Evolutionary conservation across 2,113 vertebrate species (phyloP), one percentile per base, ranked within the genome.

Genomic region (Pachycephala philippinensis): DNA sequence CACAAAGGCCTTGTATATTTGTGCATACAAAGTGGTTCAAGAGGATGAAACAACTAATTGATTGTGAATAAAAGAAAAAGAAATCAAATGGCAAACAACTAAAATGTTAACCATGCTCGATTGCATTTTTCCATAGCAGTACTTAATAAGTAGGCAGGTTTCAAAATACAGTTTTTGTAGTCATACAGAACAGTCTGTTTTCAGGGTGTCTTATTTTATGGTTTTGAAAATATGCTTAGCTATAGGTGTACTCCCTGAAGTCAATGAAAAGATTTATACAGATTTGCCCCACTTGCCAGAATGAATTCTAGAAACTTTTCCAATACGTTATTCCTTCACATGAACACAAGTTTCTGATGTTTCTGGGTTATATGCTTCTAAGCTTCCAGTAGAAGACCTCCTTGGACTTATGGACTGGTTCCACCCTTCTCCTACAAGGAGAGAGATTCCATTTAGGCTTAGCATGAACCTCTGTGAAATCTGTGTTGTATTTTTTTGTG

Each of bases 1-100:
- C 27, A 97, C 31, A 96, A 80, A 81, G 76, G 66, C 78, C 75
- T 92, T 93, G 65, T 96, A 33, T 95, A 45, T 92, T 54, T 84
- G 35, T 74, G 47, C 75, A 84, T 75, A 71, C n/a, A 77, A 40
- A 82, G 39, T 45, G 44, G 24, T 83, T 77, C 42, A 70, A 76
- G 54, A 37, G 59, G 40, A 61, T 79, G 84, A 95, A 93, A 76
- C 63, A 59, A 49, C 57, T 69, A 42, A 42, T 68, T 78, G 50
- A 11, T 91, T 93, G 79, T 77, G 74, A 87, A 49, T 72, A 70
- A 40, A 89, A 80, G 33, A 75, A 65, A 76, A 84, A 82, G 24
- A 60, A 88, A 61, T 35, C 23, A 59, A 84, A 52, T 78, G 52
- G 14, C 12, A 54, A 77, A 49, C 21, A 81, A 63, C 33, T 52